These are phyloP conservation scores for Triplophysa bombifrons DNA, from an alignment of 2,797 vertebrate genomes.

Conservation along the genomic window DNA sequence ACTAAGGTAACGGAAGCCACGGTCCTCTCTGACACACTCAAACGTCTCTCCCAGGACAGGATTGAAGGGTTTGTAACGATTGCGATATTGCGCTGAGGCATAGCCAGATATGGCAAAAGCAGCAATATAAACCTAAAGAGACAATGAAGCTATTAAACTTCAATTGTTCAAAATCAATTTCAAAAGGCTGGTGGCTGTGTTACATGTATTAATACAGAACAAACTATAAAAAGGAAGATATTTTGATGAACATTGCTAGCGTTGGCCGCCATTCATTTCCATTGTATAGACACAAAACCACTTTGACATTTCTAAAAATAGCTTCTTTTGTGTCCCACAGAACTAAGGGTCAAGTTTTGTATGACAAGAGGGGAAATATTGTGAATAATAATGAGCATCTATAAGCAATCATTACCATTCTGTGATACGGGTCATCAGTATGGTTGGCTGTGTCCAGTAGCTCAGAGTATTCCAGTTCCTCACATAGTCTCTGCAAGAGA, in stretches of 20 bases:
- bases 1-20: slow-evolving; percentile 85
- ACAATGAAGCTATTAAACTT: not conserved
- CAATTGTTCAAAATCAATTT: too few relatives aligned
- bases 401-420: slow-evolving; percentile 78
- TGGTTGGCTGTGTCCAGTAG: slow-evolving; percentile 85
- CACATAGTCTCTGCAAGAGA: slow-evolving; percentile 88
- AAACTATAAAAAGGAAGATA: too few relatives aligned
- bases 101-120: slow-evolving; percentile 94
- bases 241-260: too few relatives aligned
- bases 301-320: too few relatives aligned
- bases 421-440: slow-evolving; percentile 83
- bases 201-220: too few relatives aligned
- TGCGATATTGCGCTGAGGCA: slow-evolving; percentile 85
- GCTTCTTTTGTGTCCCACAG: too few relatives aligned
- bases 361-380: too few relatives aligned
- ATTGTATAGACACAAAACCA: not conserved
- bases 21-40: slow-evolving; percentile 86
- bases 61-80: slow-evolving; percentile 93
- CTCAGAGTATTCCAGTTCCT: slow-evolving; percentile 90
- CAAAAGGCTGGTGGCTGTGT: too few relatives aligned
- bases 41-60: slow-evolving; percentile 92
- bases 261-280: too few relatives aligned
- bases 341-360: too few relatives aligned
- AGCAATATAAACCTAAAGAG: slow-evolving; percentile 83
- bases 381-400: too few relatives aligned